Percentiles rank a stretch among this genome's conserved stretches.
These are phyloP conservation scores for Heteronetta atricapilla DNA, from an alignment of 2,113 vertebrate genomes.

Conservation along the genomic window DNA sequence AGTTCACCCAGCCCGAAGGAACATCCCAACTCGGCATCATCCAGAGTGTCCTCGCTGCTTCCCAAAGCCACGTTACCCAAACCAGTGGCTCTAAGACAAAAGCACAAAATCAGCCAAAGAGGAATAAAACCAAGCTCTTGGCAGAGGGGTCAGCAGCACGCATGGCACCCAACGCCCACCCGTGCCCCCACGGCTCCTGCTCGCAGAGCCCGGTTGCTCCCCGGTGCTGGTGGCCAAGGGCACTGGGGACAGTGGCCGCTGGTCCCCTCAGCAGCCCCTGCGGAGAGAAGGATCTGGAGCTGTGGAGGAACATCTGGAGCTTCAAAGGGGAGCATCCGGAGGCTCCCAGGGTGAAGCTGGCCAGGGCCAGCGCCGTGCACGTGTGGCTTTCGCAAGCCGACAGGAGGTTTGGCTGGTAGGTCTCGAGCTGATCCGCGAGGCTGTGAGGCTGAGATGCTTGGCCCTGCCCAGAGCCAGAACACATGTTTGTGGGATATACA, in stretches of 20 bases:
- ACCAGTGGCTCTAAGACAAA: background rate
- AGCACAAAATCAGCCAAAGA: background rate
- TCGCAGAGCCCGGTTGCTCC: too few species aligned
- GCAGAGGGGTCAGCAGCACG: background rate
- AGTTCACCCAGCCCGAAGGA: background rate
- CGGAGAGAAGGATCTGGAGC: too few species aligned
- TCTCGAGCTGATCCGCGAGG: conserved; percentile 49
- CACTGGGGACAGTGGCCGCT: background rate
- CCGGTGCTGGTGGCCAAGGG: too few species aligned
- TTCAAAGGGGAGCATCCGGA: background rate
- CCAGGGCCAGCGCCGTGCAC: background rate
- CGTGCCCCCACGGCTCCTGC: rapidly evolving
- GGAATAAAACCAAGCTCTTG: background rate
- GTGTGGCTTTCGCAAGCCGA: conserved; percentile 18
- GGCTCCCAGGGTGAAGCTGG: background rate
- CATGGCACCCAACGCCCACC: background rate
- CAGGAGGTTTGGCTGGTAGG: conserved; percentile 18
- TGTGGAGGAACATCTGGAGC: too few species aligned
- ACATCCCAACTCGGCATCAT: background rate
- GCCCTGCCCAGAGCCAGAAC: conserved; percentile 58
- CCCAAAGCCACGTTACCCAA: rapidly evolving
- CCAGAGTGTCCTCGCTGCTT: background rate
- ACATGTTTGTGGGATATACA: conserved; percentile 69
- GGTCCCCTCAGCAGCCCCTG: background rate
- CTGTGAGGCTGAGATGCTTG: conserved; percentile 37